Conservation (phyloP, 2,797 vertebrate species). For the Chanos chanos region DNA sequence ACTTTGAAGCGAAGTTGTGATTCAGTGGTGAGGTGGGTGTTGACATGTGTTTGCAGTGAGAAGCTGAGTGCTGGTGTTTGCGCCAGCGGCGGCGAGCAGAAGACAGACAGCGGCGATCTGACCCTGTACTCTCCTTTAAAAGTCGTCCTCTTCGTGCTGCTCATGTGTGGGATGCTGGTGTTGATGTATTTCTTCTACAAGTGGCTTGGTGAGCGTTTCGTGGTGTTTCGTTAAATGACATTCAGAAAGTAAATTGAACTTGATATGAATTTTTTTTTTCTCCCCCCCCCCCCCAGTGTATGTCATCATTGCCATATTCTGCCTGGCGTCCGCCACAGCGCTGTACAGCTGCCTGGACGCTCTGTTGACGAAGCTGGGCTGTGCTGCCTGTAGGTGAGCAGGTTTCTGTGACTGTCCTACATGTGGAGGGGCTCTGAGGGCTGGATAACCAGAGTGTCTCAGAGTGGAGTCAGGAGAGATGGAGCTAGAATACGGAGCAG, state of each 20-base stretch:
- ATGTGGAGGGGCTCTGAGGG: no score
- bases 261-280: neutral
- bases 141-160: slow-evolving; percentile 82
- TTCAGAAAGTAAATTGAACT: neutral
- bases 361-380: slow-evolving; percentile 76
- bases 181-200: slow-evolving; percentile 96
- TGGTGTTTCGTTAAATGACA: neutral
- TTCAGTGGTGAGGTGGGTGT: slow-evolving; percentile 14
- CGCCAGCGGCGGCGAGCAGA: slow-evolving; percentile 59
- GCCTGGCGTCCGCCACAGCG: slow-evolving; percentile 84
- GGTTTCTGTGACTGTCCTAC: no score
- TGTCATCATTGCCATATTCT: slow-evolving; percentile 89
- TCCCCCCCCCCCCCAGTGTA: slow-evolving; percentile 77
- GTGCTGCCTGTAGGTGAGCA: slow-evolving; percentile 76
- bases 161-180: slow-evolving; percentile 89
- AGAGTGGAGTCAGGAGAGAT: no score
- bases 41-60: slow-evolving; percentile 61
- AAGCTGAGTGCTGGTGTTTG: slow-evolving; percentile 55
- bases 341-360: slow-evolving; percentile 88
- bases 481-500: no score
- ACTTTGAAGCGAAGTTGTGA: no score
- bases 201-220: slow-evolving; percentile 78
- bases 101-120: slow-evolving; percentile 75
- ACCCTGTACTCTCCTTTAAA: slow-evolving; percentile 84
- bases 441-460: no score